phyloP scores from a whole-genome alignment of 2,113 vertebrate genomes.

The Nicator chloris region DNA sequence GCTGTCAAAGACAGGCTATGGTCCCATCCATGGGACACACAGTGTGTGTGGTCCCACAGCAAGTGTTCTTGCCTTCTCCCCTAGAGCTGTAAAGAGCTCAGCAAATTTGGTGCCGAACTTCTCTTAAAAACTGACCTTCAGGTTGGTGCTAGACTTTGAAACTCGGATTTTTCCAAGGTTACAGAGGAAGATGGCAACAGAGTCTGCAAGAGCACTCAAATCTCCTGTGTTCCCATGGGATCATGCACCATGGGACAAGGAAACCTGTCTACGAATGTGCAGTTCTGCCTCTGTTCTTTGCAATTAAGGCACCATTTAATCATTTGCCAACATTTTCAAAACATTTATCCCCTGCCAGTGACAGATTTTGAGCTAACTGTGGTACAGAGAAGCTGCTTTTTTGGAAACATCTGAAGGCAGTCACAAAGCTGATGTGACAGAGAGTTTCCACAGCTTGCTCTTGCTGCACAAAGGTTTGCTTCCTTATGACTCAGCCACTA shows the following conservation, averaged over 20 bases:
- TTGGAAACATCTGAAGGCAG: slow-evolving; percentile 14
- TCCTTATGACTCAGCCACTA: slow-evolving; percentile 32
- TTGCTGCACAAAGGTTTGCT: not conserved
- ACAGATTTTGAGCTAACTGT: not conserved
- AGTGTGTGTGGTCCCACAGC: too few species aligned
- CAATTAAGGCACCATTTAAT: not conserved
- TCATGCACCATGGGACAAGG: rapidly evolving
- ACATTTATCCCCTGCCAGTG: not conserved
- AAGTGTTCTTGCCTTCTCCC: not conserved
- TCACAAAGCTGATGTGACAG: slow-evolving; percentile 19
- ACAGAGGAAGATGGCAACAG: not conserved
- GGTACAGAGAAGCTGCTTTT: not conserved
- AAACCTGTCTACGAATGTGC: not conserved
- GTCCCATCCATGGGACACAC: not conserved
- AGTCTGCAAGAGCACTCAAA: not conserved
- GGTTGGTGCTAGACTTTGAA: not conserved
- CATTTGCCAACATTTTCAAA: slow-evolving; percentile 1
- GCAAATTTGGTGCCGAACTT: not conserved
- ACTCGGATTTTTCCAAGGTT: not conserved
- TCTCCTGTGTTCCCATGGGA: not conserved
- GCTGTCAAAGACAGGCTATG: not conserved
- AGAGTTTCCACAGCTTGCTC: slow-evolving; percentile 11
- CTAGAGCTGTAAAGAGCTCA: not conserved
- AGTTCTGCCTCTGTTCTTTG: slow-evolving; percentile 17
- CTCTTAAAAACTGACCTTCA: not conserved